Evolutionary conservation across 2,888 invertebrate species (phyloP).

Genomic region (Limnephilus rhombicus): DNA sequence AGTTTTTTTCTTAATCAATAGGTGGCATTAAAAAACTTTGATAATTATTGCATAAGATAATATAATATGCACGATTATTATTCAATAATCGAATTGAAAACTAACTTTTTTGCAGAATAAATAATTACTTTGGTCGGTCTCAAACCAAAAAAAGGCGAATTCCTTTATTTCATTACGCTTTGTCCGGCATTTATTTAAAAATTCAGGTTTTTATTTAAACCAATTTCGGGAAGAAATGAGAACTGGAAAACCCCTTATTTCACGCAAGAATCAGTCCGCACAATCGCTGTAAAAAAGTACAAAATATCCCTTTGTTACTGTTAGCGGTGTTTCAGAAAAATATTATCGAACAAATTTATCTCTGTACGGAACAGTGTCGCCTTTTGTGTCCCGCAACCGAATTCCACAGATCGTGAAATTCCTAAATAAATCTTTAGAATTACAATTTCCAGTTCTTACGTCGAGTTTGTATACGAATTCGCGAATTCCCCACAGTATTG

Average conservation of each 20-base stretch:
- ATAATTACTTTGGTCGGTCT: neutral
- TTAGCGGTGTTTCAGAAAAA: neutral
- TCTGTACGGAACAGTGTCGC: neutral
- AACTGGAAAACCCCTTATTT: neutral
- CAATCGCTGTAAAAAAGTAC: neutral
- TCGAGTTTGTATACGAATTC: constrained; percentile 3
- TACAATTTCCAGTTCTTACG: constrained; percentile 29
- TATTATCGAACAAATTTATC: constrained; percentile 1
- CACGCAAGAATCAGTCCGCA: neutral
- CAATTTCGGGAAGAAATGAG: neutral
- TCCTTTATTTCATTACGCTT: neutral
- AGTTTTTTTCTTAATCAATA: too few species aligned
- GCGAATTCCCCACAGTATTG: constrained; percentile 23
- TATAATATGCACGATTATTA: too few species aligned
- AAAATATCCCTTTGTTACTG: neutral
- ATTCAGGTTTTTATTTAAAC: neutral
- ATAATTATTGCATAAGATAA: too few species aligned
- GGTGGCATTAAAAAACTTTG: too few species aligned
- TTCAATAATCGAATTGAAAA: too few species aligned
- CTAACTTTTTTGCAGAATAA: too few species aligned
- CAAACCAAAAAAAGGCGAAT: neutral
- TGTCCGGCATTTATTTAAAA: neutral
- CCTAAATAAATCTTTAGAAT: constrained; percentile 43
- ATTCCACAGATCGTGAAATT: constrained; percentile 18
- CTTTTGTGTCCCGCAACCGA: neutral